Percentiles rank a stretch among this genome's conserved stretches.
These are phyloP conservation scores for Leptinotarsa haldemani DNA, from an alignment of 2,888 invertebrate genomes.

Conservation along the genomic window DNA sequence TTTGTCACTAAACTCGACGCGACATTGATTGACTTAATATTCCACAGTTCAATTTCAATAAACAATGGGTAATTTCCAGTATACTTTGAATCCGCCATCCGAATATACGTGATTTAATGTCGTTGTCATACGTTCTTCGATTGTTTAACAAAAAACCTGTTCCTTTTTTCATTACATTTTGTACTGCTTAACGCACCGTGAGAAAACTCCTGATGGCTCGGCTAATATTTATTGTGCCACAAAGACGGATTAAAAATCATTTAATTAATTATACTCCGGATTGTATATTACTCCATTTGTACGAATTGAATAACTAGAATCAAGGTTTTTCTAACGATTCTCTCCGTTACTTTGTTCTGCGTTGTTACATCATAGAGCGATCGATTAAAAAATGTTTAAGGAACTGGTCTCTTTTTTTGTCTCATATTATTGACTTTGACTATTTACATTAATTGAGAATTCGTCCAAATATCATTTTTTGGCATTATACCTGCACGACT, in stretches of 20 bases:
- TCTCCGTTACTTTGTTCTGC: neutral
- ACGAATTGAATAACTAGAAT: conserved; percentile 19
- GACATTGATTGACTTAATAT: conserved; percentile 67
- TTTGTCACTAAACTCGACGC: conserved; percentile 64
- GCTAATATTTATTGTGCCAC: conserved; percentile 37
- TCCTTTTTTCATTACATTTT: conserved; percentile 48
- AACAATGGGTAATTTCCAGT: conserved; percentile 64
- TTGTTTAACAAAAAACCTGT: conserved; percentile 48
- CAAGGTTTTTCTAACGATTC: neutral
- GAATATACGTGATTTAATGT: conserved; percentile 61
- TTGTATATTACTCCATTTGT: conserved; percentile 36
- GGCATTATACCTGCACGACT: too few relatives aligned
- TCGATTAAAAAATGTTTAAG: neutral
- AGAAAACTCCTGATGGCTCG: conserved; percentile 48
- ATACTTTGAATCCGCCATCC: conserved; percentile 52
- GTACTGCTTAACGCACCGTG: conserved; percentile 49
- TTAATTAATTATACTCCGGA: conserved; percentile 30
- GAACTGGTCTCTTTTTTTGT: too few relatives aligned
- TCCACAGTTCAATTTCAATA: conserved; percentile 64
- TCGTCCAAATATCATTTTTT: too few relatives aligned
- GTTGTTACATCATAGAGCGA: neutral
- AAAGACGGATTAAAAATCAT: conserved; percentile 34
- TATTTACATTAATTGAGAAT: too few relatives aligned
- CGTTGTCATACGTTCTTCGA: conserved; percentile 51
- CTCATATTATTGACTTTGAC: too few relatives aligned